Evolutionary conservation across 64 coral and sea anemone genomes (phyloP), one percentile per base, ranked within the genome.

Genomic region (Montipora foliosa): DNA sequence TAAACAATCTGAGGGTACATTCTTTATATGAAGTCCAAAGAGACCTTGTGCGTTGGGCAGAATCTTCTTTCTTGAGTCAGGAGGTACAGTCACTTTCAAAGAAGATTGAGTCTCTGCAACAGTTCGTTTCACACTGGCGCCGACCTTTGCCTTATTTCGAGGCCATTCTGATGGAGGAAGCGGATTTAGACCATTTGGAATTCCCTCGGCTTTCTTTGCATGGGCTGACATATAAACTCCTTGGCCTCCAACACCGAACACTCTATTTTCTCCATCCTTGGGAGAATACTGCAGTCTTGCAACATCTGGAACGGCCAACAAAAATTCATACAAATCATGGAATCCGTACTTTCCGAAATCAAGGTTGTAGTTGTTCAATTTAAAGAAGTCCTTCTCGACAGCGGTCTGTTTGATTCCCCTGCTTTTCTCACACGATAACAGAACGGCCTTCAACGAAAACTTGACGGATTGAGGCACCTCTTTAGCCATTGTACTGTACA

Each of bases 181-280:
- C n/a, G 82, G 83, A 19, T 77, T 84, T 3, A 76, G 58, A 3
- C 82, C 82, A 25, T 37, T 44, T 70, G 81, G 80, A 29, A 76
- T 29, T 44, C 77, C 85, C 49, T 47, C 19, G 8, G 55, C 74
- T 13, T 97, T 97, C 22, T 92, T 74, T 16, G 95, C 95, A 75
- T 97, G 95, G 7, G 77, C 76, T 0, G 92, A 94, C 51, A 92
- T 83, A 80, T 29, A 97, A 13, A 80, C 47, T 4, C 94, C 83
- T 16, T 87, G 19, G 14, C 88, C 82, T 5, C 48, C 81, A 2
- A 94, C 84, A 2, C 92, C 95, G 75, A 94, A 97, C 5, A 97
- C 89, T 49, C 77, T 74, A 89, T 97, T 97, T 51, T 97, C 88
- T 47, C 85, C 37, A 89, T 97, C 88, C 53, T 97, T 97, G 13